Conservation (phyloP, 2,113 vertebrate species). For the Bostrychus sinensis region DNA sequence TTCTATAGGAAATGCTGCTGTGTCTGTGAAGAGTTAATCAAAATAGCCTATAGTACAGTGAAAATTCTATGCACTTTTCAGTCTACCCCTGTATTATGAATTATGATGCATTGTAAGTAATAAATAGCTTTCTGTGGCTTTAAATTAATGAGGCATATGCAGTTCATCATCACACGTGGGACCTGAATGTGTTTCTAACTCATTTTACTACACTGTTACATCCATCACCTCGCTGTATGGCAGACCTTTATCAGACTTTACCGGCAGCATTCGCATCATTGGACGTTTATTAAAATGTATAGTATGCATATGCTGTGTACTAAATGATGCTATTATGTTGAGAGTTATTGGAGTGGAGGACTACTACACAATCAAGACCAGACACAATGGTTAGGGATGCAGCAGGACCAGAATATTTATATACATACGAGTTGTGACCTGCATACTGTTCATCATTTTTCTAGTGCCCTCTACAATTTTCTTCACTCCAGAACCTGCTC, state of each 20-base stretch:
- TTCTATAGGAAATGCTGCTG: not conserved
- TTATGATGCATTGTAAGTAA: constrained; percentile 1
- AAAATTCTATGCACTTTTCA: not conserved
- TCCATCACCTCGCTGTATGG: not conserved
- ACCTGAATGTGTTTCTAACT: constrained; percentile 6
- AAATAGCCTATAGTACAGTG: not conserved
- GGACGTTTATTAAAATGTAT: too few relatives aligned
- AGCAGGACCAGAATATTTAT: too few relatives aligned
- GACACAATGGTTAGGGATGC: too few relatives aligned
- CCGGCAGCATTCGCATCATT: too few relatives aligned
- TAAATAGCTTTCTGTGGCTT: not conserved
- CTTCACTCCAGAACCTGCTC: too few relatives aligned
- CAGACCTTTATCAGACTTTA: not conserved
- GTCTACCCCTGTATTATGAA: not conserved
- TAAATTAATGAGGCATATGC: not conserved
- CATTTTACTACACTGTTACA: not conserved
- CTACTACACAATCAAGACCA: too few relatives aligned
- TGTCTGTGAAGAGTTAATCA: not conserved
- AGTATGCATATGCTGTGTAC: too few relatives aligned
- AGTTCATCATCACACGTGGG: not conserved
- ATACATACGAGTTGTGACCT: too few relatives aligned
- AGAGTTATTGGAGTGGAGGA: too few relatives aligned
- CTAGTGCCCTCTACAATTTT: too few relatives aligned
- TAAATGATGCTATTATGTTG: too few relatives aligned
- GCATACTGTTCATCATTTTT: too few relatives aligned